These are phyloP conservation scores for Zelleria hepariella DNA, from an alignment of 2,888 invertebrate genomes.

Conservation along the genomic window DNA sequence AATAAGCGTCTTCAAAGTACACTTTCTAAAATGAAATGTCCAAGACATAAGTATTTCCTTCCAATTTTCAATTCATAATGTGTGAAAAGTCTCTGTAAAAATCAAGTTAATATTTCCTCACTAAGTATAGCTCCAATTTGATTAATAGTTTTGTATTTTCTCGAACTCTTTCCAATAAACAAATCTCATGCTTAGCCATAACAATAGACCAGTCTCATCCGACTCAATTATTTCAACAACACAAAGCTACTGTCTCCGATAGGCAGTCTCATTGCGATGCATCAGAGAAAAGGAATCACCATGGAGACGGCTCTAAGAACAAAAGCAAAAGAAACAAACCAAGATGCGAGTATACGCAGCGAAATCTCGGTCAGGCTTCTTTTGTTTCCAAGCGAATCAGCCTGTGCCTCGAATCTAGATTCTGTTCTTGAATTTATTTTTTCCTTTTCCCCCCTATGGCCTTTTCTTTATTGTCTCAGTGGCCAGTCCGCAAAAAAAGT, in stretches of 20 bases:
- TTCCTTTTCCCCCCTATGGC: slow-evolving; percentile 47
- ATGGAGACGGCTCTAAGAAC: slow-evolving; percentile 47
- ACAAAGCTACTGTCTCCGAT: slow-evolving; percentile 59
- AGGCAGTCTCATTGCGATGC: slow-evolving; percentile 66
- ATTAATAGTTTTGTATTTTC: no score
- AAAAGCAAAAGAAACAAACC: slow-evolving; percentile 41
- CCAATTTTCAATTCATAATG: no score
- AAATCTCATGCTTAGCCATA: not conserved
- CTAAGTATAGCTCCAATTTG: no score
- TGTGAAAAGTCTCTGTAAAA: no score
- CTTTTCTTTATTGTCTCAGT: slow-evolving; percentile 70
- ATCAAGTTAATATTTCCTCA: no score
- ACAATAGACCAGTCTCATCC: not conserved
- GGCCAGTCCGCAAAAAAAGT: slow-evolving; percentile 49
- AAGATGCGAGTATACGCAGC: slow-evolving; percentile 62
- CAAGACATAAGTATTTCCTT: no score
- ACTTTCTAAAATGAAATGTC: not conserved
- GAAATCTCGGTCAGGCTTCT: slow-evolving; percentile 70
- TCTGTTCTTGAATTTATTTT: slow-evolving; percentile 55
- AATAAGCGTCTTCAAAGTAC: not conserved
- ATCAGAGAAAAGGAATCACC: slow-evolving; percentile 63
- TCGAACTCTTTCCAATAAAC: not conserved
- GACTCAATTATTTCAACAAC: slow-evolving; percentile 38
- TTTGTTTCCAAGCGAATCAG: slow-evolving; percentile 70
- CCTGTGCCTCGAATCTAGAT: slow-evolving; percentile 71